Conservation (phyloP, 2,797 vertebrate genomes). For the Labeo calbasu region DNA sequence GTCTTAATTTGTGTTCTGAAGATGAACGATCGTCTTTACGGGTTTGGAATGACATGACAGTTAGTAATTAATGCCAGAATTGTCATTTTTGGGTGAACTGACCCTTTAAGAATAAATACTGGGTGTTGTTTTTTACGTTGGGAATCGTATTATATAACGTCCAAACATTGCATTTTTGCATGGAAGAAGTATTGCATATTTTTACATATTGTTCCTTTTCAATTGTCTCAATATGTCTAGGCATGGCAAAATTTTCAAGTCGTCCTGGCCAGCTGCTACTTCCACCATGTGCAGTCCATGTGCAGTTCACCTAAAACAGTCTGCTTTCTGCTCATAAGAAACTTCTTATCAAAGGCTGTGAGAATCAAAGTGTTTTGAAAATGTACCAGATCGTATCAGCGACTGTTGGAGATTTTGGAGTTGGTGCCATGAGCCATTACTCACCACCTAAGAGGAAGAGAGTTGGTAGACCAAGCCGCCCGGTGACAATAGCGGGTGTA, state of each 20-base stretch:
- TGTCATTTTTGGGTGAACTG: background rate
- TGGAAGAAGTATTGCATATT: background rate
- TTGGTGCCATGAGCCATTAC: slow-evolving; percentile 67
- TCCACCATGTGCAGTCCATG: slow-evolving; percentile 11
- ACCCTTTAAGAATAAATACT: background rate
- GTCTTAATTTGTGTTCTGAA: no score
- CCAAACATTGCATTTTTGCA: background rate
- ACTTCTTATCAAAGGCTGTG: slow-evolving; percentile 17
- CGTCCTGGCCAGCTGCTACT: background rate
- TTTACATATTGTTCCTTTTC: background rate
- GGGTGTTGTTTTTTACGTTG: background rate
- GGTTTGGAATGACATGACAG: background rate
- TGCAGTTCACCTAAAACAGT: background rate
- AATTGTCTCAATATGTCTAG: slow-evolving; percentile 26
- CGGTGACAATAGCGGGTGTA: slow-evolving; percentile 77
- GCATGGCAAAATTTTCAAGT: background rate
- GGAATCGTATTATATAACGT: background rate
- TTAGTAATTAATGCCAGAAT: background rate
- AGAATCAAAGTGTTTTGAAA: slow-evolving; percentile 27
- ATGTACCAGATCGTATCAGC: slow-evolving; percentile 81
- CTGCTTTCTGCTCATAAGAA: slow-evolving; percentile 17
- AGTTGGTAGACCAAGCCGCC: slow-evolving; percentile 75
- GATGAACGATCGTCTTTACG: no score
- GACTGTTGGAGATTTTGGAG: slow-evolving; percentile 69
- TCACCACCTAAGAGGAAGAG: slow-evolving; percentile 76